Percentiles rank a stretch among this genome's conserved stretches.
These are phyloP conservation scores for Semotilus atromaculatus DNA, from an alignment of 2,797 vertebrate genomes.

Conservation along the genomic window DNA sequence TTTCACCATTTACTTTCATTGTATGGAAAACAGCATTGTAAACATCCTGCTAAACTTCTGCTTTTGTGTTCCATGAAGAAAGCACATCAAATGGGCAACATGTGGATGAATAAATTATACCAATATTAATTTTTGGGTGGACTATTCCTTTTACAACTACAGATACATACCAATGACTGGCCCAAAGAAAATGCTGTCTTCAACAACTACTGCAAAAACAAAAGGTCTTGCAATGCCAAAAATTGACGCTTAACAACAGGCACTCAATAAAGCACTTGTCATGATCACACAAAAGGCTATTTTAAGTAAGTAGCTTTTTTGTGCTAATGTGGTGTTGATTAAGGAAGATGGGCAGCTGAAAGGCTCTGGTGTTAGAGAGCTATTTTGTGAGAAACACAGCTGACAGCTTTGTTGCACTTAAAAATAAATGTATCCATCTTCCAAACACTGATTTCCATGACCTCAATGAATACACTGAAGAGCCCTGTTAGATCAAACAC, in stretches of 20 bases:
- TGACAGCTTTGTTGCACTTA: constrained; percentile 26
- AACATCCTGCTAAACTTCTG: neutral
- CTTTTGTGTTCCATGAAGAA: neutral
- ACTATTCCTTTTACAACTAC: neutral
- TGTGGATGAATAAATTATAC: neutral
- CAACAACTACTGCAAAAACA: constrained; percentile 13
- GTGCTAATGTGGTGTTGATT: constrained; percentile 28
- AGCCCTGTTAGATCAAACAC: constrained; percentile 19
- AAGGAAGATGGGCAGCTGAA: constrained; percentile 27
- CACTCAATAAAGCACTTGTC: constrained; percentile 3
- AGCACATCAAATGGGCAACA: neutral
- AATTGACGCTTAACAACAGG: neutral
- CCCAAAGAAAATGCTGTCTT: neutral
- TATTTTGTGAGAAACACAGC: constrained; percentile 25
- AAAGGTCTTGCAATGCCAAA: neutral
- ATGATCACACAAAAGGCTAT: constrained; percentile 11
- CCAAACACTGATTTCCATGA: constrained; percentile 33
- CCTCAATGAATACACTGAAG: constrained; percentile 17
- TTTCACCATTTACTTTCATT: neutral
- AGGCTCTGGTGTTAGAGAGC: constrained; percentile 22
- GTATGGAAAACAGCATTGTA: neutral
- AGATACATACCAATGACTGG: neutral
- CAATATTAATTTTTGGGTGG: neutral
- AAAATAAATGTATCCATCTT: constrained; percentile 29
- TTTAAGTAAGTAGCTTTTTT: constrained; percentile 37